Base-by-base conservation (phyloP, 2,113 vertebrate genomes). In the Piaya cayana region DNA sequence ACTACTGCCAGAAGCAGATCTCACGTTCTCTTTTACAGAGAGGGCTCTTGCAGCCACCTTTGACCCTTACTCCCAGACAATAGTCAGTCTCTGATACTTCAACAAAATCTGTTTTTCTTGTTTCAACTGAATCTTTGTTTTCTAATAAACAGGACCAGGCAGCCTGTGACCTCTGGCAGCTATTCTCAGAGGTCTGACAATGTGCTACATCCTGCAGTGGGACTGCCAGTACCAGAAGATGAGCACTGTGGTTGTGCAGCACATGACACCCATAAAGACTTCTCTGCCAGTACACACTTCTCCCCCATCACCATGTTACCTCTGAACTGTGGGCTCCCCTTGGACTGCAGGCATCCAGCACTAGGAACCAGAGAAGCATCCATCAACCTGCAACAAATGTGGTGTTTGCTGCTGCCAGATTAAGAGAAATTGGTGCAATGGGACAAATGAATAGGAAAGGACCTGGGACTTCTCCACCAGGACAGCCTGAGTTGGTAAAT, bases 241-340 rank as follows among this genome's bases (percentile, higher is more conserved):
- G 12, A 16, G 34, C 15, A 13, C 80, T 74, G 60, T 50, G 65
- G 68, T 56, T 1, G 0, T 7, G 11, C 19, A 93, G 30, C 10
- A 21, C 1, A 3, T 37, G 58, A 26, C 20, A 62, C 6, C 2
- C 12, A 14, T 63, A 19, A 72, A 81, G 50, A 26, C 50, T 52
- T 36, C 59, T 59, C 49, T 80, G 68, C 62, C 8, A 2, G 60
- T 70, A 11, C 34, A 7, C 39, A 14, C 3, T 20, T 56, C 34
- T 63, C 12, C 0, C 2, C 1, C 0, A 29, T 52, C 2, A 0
- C 29, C 59, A 42, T 25, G 50, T 43, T 58, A 42, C 59, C 34
- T 74, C 64, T 29, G n/a, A 69, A 77, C 50, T 32, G 8, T 2
- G 7, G 53, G 18, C 45, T 83, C 81, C 59, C 55, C 25, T 2